A percentile compares a stretch with the other conserved stretches of the same genome.
Conservation (phyloP, 2,888 invertebrate species). For the Archaeoteleia sp. region DNA sequence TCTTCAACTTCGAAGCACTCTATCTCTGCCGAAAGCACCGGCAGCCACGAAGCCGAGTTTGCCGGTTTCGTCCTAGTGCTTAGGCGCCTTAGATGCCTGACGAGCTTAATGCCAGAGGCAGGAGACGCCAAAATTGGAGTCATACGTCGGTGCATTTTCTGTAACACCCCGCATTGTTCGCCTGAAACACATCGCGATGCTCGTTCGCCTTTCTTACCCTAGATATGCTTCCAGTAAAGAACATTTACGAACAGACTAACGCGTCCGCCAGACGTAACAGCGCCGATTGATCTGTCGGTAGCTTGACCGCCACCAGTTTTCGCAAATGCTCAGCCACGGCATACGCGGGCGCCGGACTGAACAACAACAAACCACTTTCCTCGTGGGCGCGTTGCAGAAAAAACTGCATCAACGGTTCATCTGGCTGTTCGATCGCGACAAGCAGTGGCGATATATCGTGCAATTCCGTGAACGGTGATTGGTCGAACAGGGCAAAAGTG, state of each 20-base stretch:
- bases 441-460: too few relatives aligned
- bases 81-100: slow-evolving; percentile 36
- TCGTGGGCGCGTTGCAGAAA: too few relatives aligned
- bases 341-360: too few relatives aligned
- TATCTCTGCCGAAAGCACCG: slow-evolving; percentile 45
- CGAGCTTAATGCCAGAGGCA: slow-evolving; percentile 40
- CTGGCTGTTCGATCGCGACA: too few relatives aligned
- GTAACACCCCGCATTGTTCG: slow-evolving; percentile 38
- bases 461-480: too few relatives aligned
- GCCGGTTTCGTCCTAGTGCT: slow-evolving; percentile 17
- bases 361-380: too few relatives aligned
- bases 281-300: too few relatives aligned
- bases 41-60: slow-evolving; percentile 39
- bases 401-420: too few relatives aligned
- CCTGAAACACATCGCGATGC: slow-evolving; percentile 30
- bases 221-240: slow-evolving; percentile 56
- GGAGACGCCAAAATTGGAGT: slow-evolving; percentile 38
- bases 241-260: slow-evolving; percentile 30
- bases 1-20: slow-evolving; percentile 47
- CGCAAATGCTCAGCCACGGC: too few relatives aligned
- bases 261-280: slow-evolving; percentile 15
- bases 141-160: slow-evolving; percentile 24
- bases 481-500: too few relatives aligned
- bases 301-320: too few relatives aligned
- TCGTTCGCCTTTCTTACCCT: slow-evolving; percentile 46